Evolutionary conservation across 2,113 vertebrate genomes (phyloP).

Genomic region (Fukomys damarensis): DNA sequence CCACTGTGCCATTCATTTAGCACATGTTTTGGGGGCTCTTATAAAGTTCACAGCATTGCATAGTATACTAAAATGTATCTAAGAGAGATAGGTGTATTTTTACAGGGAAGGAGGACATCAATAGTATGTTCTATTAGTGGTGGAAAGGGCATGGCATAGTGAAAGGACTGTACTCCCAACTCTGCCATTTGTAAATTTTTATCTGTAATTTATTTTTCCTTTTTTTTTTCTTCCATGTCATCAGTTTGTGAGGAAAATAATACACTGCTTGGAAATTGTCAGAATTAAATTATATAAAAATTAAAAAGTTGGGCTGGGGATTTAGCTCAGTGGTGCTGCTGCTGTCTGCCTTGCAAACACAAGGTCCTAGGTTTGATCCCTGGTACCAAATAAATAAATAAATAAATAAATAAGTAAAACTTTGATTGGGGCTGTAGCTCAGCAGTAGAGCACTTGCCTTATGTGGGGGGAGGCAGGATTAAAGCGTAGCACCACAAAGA

Average conservation of each 20-base stretch:
- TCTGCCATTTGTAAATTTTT: constrained; percentile 45
- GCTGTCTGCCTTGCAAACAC: no score
- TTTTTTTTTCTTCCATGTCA: not conserved
- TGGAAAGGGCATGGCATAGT: not conserved
- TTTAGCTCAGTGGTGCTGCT: no score
- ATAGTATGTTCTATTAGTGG: not conserved
- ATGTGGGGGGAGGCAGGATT: no score
- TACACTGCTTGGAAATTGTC: not conserved
- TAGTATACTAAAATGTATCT: not conserved
- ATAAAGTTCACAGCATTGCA: not conserved
- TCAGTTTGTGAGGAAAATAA: constrained; percentile 12
- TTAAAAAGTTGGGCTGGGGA: no score
- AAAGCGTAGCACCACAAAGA: not conserved
- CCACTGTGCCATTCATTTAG: not conserved
- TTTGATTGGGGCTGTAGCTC: not conserved
- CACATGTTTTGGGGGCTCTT: not conserved
- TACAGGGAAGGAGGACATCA: not conserved
- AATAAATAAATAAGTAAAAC: not conserved
- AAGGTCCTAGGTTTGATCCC: no score
- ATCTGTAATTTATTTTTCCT: not conserved
- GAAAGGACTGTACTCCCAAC: not conserved
- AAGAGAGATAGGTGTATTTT: not conserved
- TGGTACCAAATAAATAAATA: no score
- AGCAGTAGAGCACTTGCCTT: not conserved
- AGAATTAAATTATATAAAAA: constrained; percentile 15